Base-by-base conservation (phyloP, 2,888 invertebrate species). In the Nasonia oneida region DNA sequence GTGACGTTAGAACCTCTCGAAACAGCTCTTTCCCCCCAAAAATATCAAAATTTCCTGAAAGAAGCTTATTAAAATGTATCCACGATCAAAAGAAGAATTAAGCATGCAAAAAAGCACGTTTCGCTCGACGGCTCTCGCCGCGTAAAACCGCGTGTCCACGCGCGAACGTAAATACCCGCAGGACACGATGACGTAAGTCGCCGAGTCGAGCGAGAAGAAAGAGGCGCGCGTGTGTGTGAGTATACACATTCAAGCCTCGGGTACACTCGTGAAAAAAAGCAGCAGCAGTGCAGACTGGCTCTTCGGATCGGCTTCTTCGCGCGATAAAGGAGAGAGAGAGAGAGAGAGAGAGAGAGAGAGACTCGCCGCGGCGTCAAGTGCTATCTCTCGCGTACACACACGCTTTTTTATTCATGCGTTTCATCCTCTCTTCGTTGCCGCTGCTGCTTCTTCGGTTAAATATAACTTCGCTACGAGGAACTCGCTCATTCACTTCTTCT, bases 121-220 rank as follows among this genome's bases (percentile, higher is more conserved):
- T 70, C 70, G 70, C 37, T 70, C 47, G 37, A 29, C 15, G 5
- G 14, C 29, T 29, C 29, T 29, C 29, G 29, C 29, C 29, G 29
- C 0, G 29, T 29, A 29, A 29, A 29, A 29, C 29, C 39, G 18
- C 12, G 29, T 15, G 18, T 8, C 23, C n/a, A 5, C 14, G 47
- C 14, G 70, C 64, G 84, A 84, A 82, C 84, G 85, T 83, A 88
- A 88, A 87, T 83, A 87, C 50, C 87, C 84, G 83, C 70, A 33
- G 57, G 84, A 81, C 71, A 33, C 70, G 76, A 78, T 87, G 87
- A 88, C 88, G 88, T 81, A 86, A 88, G 85, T 42, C 67, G 64
- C 70, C 71, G 50, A 18, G 71, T 64, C 33, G 64, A 64, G 37
- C 39, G 37, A 39, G 73, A 74, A 29, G 29, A 42, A 81, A 15